Evolutionary conservation across 2,797 vertebrate genomes (phyloP), one percentile per base, ranked within the genome.

Genomic region (Nannoperca australis): DNA sequence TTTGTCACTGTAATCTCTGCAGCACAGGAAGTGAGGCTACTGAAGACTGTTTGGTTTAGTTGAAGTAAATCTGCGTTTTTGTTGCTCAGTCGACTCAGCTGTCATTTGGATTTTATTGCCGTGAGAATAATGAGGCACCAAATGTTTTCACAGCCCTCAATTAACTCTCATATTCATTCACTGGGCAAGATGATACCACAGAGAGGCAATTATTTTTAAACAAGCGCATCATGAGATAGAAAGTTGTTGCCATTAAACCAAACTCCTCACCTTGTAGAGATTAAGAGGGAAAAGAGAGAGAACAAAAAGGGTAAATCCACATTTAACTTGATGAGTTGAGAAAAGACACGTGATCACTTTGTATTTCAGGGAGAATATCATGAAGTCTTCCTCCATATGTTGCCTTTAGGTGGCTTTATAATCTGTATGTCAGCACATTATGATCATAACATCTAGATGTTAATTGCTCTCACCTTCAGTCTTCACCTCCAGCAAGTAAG

Each of bases 181-280:
- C 24, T 49, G 63, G 75, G 45, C 69, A 68, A 68, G 65, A 79
- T 74, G 78, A 89, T 81, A 79, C 81, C 79, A 79, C 63, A 75
- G 86, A 90, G 84, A 86, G 78, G 66, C 83, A 85, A 81, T 90
- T 85, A 89, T 63, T 64, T 51, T 38, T 54, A 72, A 89, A 81
- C 81, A 81, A 89, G 85, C 3, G 24, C 76, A 81, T 82, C 76
- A 76, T 18, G 66, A 80, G 72, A 69, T 72, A 73, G 27, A 88
- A 90, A 89, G 89, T 91, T 89, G 77, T 55, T 85, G 71, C 83
- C 67, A 75, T 91, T 88, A 83, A 83, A 27, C 27, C 53, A 67
- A 83, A 89, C 74, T 85, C 66, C 27, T 83, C 67, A 76, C 56
- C 74, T 83, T 78, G 63, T 63, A 49, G 50, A 72, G 78, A 86